A percentile compares a stretch with the other conserved stretches of the same genome.
Evolutionary conservation across 2,113 vertebrate genomes (phyloP).

Genomic region (Rhombomys opimus): DNA sequence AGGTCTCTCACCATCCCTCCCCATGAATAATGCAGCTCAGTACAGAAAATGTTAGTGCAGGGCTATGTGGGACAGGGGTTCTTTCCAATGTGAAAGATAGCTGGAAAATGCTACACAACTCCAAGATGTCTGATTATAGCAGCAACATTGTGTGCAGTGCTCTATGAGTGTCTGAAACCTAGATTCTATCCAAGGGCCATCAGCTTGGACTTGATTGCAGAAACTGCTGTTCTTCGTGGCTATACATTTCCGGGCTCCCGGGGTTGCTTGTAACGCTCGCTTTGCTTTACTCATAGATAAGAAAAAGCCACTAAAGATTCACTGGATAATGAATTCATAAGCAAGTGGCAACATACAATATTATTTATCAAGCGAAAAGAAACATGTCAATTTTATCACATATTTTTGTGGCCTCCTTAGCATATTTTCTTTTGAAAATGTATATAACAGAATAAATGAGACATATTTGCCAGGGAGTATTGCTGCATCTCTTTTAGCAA

Average conservation of each 20-base stretch:
- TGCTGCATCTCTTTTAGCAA: slow-evolving; percentile 37
- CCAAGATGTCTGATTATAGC: neutral
- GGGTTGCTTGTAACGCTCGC: neutral
- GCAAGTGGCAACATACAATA: slow-evolving; percentile 53
- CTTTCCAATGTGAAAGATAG: slow-evolving; percentile 14
- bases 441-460: slow-evolving; percentile 67
- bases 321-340: slow-evolving; percentile 71
- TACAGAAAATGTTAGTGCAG: slow-evolving; percentile 22
- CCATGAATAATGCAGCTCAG: neutral
- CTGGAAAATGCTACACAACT: neutral
- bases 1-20: slow-evolving; percentile 7
- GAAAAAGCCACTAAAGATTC: slow-evolving; percentile 64
- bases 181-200: neutral
- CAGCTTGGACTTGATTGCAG: neutral
- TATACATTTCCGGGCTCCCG: neutral
- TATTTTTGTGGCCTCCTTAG: slow-evolving; percentile 43
- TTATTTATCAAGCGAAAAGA: slow-evolving; percentile 60
- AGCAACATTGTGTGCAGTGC: neutral
- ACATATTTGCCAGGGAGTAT: slow-evolving; percentile 50
- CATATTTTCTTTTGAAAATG: slow-evolving; percentile 62
- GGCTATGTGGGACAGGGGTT: neutral
- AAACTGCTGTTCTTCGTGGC: slow-evolving; percentile 24
- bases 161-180: neutral
- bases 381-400: slow-evolving; percentile 59
- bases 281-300: slow-evolving; percentile 69